These are phyloP conservation scores for Tromatobia lineatoria DNA, from an alignment of 2,888 invertebrate species.

Conservation along the genomic window DNA sequence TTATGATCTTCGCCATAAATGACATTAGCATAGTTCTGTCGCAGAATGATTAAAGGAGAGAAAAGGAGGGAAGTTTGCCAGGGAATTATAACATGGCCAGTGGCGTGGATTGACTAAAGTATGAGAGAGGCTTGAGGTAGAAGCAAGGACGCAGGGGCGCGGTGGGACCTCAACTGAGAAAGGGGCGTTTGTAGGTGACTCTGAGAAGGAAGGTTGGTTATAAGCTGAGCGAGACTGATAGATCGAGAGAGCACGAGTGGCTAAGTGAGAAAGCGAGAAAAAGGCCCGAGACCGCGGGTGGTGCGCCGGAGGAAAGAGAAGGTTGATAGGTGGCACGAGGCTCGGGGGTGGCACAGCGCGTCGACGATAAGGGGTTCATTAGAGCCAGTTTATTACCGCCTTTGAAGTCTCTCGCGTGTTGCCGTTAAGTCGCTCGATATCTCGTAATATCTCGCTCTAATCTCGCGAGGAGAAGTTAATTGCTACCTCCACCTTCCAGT, in stretches of 20 bases:
- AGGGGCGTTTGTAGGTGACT: conserved; percentile 40
- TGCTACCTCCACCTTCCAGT: conserved; percentile 77
- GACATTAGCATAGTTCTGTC: conserved; percentile 15
- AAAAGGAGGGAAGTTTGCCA: conserved; percentile 14
- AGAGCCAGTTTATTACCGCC: conserved; percentile 85
- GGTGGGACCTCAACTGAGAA: conserved; percentile 33
- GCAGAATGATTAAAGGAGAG: not conserved
- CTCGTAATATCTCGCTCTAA: conserved; percentile 85
- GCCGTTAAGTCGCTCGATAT: conserved; percentile 85
- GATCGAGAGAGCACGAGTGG: conserved; percentile 34
- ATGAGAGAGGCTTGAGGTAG: conserved; percentile 35
- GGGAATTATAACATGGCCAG: conserved; percentile 19
- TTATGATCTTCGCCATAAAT: not conserved
- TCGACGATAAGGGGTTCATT: conserved; percentile 85
- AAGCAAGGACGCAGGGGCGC: conserved; percentile 26
- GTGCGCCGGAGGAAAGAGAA: conserved; percentile 50
- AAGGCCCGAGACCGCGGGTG: conserved; percentile 54
- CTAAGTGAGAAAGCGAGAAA: conserved; percentile 53
- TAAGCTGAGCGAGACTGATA: conserved; percentile 28
- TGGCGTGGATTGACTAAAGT: conserved; percentile 32
- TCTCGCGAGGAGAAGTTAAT: conserved; percentile 86
- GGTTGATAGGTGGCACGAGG: conserved; percentile 74
- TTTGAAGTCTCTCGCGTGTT: conserved; percentile 86
- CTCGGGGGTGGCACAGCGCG: conserved; percentile 73
- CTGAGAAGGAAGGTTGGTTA: conserved; percentile 10